phyloP scores from a whole-genome alignment of 2,797 vertebrate genomes.

The Pseudomugil gertrudae region DNA sequence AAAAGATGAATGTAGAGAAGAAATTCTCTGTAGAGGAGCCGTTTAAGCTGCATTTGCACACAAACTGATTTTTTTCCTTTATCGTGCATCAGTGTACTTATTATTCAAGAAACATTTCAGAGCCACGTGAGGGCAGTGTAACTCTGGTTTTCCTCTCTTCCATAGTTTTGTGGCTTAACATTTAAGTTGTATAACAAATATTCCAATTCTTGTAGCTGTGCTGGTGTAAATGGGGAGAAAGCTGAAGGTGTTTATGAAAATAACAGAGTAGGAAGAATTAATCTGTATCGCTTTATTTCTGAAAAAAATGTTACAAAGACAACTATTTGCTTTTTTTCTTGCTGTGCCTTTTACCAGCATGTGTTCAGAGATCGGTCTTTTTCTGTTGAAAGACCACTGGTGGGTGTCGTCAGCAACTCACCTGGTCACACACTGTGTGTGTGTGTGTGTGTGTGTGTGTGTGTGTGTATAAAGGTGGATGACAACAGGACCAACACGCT shows the following conservation, averaged over 20 bases:
- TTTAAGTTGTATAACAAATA: no score
- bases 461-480: neutral
- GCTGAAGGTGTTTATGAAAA: neutral
- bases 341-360: neutral
- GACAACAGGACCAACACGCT: constrained; percentile 42
- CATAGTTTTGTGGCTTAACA: no score
- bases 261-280: no score
- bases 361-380: neutral
- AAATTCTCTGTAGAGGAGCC: neutral
- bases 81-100: neutral
- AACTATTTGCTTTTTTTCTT: neutral
- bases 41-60: constrained; percentile 27
- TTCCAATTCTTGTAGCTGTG: no score
- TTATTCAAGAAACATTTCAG: constrained; percentile 3
- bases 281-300: neutral
- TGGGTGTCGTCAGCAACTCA: neutral
- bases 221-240: neutral
- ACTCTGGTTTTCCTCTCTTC: constrained; percentile 14
- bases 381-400: neutral
- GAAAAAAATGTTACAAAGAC: neutral
- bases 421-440: neutral
- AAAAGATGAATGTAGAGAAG: no score
- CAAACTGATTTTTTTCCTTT: neutral
- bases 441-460: constrained; percentile 7
- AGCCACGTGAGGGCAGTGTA: constrained; percentile 71